These are phyloP conservation scores for Hippocampus mohnikei DNA, from an alignment of 2,113 vertebrate species.

Conservation along the genomic window DNA sequence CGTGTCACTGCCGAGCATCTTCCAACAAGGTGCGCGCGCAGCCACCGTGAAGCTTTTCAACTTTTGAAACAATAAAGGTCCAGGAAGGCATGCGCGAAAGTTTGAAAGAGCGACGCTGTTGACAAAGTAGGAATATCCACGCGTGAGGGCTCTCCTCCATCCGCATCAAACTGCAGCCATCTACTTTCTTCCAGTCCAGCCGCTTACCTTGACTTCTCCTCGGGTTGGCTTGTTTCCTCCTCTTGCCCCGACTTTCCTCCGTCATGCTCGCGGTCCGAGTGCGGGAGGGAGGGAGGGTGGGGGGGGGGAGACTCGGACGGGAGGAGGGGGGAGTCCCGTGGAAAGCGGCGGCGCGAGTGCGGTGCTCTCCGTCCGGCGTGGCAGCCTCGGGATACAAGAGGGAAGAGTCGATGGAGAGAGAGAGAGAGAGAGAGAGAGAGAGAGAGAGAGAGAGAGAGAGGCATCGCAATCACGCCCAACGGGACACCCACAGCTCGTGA, in stretches of 20 bases:
- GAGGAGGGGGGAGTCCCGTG: slow-evolving; percentile 36
- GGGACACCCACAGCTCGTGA: slow-evolving; percentile 5
- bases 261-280: slow-evolving; percentile 60
- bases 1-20: neutral
- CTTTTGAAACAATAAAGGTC: neutral
- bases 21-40: neutral
- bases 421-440: neutral
- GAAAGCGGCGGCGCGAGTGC: slow-evolving; percentile 6
- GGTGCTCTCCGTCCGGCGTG: slow-evolving; percentile 1
- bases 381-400: neutral
- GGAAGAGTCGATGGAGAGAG: neutral
- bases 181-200: neutral
- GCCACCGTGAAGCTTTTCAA: neutral
- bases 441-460: neutral
- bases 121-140: neutral
- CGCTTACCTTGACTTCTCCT: slow-evolving; percentile 75
- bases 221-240: slow-evolving; percentile 80
- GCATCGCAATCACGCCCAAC: neutral
- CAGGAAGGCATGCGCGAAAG: neutral
- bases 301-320: slow-evolving; percentile 36
- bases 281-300: slow-evolving; percentile 8
- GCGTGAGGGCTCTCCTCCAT: neutral
- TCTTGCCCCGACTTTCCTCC: slow-evolving; percentile 75
- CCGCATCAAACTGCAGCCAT: neutral
- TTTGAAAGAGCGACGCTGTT: neutral